Evolutionary conservation across 2,888 invertebrate genomes (phyloP).

Genomic region (Scaptomyza polygonia): DNA sequence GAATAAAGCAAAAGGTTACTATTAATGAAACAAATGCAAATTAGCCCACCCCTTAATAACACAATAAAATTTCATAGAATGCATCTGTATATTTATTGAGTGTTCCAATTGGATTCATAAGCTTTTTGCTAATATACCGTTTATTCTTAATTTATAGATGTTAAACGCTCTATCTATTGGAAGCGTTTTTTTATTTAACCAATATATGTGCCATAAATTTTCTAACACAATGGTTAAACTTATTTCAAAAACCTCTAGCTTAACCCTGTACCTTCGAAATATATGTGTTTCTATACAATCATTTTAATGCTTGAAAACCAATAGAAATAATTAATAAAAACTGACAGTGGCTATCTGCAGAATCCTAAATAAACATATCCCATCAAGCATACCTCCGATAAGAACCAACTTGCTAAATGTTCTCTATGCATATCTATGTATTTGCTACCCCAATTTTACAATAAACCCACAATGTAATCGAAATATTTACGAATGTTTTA

Average conservation of each 20-base stretch:
- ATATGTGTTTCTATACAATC: constrained; percentile 42
- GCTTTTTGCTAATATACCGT: constrained; percentile 9
- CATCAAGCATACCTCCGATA: constrained; percentile 66
- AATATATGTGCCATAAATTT: constrained; percentile 56
- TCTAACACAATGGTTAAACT: constrained; percentile 29
- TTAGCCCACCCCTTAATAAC: constrained; percentile 58
- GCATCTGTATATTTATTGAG: constrained; percentile 38
- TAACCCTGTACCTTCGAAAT: constrained; percentile 31
- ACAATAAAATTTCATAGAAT: constrained; percentile 30
- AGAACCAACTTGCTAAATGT: constrained; percentile 31
- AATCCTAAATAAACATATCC: constrained; percentile 56
- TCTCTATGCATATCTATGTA: constrained; percentile 49
- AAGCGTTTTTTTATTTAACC: constrained; percentile 22
- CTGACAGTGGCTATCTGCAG: constrained; percentile 1
- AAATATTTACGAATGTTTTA: constrained; percentile 48
- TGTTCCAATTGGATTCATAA: constrained; percentile 27
- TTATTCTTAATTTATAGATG: not conserved
- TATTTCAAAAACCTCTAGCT: constrained; percentile 41
- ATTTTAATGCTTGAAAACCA: constrained; percentile 18
- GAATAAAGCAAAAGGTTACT: constrained; percentile 12
- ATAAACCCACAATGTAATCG: constrained; percentile 32
- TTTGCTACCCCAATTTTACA: constrained; percentile 30
- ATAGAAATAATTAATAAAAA: not conserved
- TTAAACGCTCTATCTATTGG: not conserved
- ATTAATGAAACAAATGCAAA: constrained; percentile 50